Percentiles rank a stretch among this genome's conserved stretches.
These are phyloP conservation scores for Drosophila neocordata DNA, from an alignment of 1,140 invertebrate genomes.

Conservation along the genomic window DNA sequence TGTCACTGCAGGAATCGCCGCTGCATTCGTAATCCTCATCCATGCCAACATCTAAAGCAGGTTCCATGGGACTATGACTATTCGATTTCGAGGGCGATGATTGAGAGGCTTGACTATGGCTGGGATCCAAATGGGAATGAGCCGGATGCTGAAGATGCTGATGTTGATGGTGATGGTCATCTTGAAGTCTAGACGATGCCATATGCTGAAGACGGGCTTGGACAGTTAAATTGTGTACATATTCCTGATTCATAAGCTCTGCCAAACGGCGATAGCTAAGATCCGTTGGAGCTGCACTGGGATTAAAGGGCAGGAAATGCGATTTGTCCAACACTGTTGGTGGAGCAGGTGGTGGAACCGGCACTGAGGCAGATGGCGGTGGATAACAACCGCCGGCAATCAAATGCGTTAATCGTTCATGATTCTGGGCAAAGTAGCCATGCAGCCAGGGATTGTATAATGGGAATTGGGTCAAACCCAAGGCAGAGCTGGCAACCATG, in stretches of 20 bases:
- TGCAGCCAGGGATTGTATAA: slow-evolving; percentile 82
- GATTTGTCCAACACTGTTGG: slow-evolving; percentile 58
- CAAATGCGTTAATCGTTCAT: slow-evolving; percentile 74
- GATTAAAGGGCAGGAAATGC: slow-evolving; percentile 68
- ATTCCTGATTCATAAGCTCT: slow-evolving; percentile 74
- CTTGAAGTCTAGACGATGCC: slow-evolving; percentile 49
- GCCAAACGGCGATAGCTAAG: slow-evolving; percentile 66
- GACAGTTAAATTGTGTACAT: slow-evolving; percentile 68
- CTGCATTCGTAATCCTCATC: slow-evolving; percentile 81
- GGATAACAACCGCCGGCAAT: slow-evolving; percentile 70
- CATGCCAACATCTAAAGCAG: slow-evolving; percentile 68
- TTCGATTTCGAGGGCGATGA: slow-evolving; percentile 58
- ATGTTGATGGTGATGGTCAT: slow-evolving; percentile 34
- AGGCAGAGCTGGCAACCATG: slow-evolving; percentile 68
- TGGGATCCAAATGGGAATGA: neutral
- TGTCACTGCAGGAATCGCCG: slow-evolving; percentile 78
- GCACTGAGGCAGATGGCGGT: slow-evolving; percentile 12
- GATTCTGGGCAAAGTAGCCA: slow-evolving; percentile 79
- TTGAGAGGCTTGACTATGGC: slow-evolving; percentile 8
- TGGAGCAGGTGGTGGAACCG: slow-evolving; percentile 21
- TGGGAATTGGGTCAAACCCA: slow-evolving; percentile 76
- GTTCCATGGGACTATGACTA: slow-evolving; percentile 53
- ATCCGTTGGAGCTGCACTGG: slow-evolving; percentile 45
- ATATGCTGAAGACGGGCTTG: slow-evolving; percentile 68
- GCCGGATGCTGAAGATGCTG: slow-evolving; percentile 33